Evolutionary conservation across 2,888 invertebrate species (phyloP), one percentile per base, ranked within the genome.

Genomic region (Troides helena): DNA sequence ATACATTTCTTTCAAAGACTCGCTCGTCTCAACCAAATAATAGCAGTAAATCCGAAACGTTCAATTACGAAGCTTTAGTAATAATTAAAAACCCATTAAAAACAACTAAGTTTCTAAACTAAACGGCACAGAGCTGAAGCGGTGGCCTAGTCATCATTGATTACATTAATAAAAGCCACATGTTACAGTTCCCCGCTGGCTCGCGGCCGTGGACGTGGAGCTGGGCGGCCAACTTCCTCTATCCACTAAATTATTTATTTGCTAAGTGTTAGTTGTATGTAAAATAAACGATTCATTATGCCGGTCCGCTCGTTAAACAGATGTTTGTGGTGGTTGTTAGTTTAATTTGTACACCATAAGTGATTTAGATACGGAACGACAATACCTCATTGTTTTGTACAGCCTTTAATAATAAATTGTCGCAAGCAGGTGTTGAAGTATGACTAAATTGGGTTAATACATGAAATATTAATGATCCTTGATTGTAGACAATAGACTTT

Each of bases 171-270:
- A 21, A 53, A 61, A 21, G 23, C 61, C 61, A 60, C n/a, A 21
- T 60, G 60, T 50, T 61, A 53, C 50, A 67, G 36, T 67, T 67
- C 53, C 67, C 67, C 50, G 53, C 17, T 2, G 39, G 36, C n/a
- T 50, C 8, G 30, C 2, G 17, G 25, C 10, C 30, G n/a, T 57
- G 30, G 21, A 23, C 2, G n/a, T 21, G 30, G 36, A 10, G 39
- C n/a, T 30, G 14, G 18, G 53, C 50, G 25, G 23, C 5, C 17
- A 67, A 67, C 53, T 61, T 61, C 21, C 53, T 67, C 36, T 23
- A 14, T 25, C 18, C 4, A 60, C 50, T 66, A 60, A 67, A 67
- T 67, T 61, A 67, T 67, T 60, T 61, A 61, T 61, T 53, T 23
- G 53, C 25, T 61, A 67, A 67, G 61, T 61, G 50, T 61, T 39